Evolutionary conservation across 1,140 invertebrate species (phyloP), one percentile per base, ranked within the genome.

Genomic region (Oncopodura yosiiana): DNA sequence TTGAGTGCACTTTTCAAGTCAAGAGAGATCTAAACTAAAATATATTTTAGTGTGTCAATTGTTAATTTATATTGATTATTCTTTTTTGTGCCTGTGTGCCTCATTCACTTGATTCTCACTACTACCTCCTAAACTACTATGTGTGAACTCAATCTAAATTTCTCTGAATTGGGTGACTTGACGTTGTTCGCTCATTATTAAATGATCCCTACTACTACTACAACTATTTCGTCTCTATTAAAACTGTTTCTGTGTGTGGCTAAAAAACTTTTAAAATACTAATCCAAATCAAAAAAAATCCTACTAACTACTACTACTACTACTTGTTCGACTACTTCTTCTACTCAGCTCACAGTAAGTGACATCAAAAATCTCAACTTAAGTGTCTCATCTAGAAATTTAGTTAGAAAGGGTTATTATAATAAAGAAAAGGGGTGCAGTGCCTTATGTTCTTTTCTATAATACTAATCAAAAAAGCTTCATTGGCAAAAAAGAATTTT

Each of bases 331-430:
- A 48, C 56, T 29, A 45, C 48, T 30, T 49, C 37, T 32, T 46
- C 38, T 50, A 43, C 29, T 55, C 52, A 60, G 58, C 53, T 43
- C 53, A 56, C 58, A 60, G 58, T 60, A 60, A 60, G 58, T 60
- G 58, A 60, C 34, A 32, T 18, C 18, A 50, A 39, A 34, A 44
- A 44, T 44, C 32, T 44, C 19, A 24, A 43, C n/a, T 44, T 23
- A 32, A 27, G 34, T 32, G 27, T 46, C 44, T 29, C 32, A 29
- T 42, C 23, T 46, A 32, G 16, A n/a, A 19, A 39, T 19, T 39
- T 39, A 39, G 9, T 14, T 32, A 6, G 11, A 32, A 49, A 49
- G 29, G 8, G 6, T 19, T 23, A 52, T 42, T 32, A 52, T 30
- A 36, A 36, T 14, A 23, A 23, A 41, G 19, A 21, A 21, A 38